Evolutionary conservation across 2,113 vertebrate species (phyloP).

Genomic region (Lasiurus borealis): DNA sequence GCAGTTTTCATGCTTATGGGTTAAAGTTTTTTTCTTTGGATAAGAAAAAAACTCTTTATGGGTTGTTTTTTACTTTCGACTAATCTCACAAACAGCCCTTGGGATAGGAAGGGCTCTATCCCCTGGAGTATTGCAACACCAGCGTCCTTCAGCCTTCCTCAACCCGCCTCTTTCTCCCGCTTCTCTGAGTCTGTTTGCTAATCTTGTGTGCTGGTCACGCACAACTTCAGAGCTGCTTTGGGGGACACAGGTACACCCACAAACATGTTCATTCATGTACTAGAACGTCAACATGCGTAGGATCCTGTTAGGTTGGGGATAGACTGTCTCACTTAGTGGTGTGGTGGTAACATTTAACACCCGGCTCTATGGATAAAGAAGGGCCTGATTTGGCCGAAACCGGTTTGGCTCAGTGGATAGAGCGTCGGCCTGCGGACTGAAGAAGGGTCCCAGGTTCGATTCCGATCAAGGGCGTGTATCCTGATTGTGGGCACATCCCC

Average conservation of each 20-base stretch:
- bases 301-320: rapidly evolving
- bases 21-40: neutral
- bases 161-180: neutral
- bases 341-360: neutral
- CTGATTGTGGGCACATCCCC: too few species aligned
- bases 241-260: neutral
- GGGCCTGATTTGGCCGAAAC: neutral
- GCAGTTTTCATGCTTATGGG: neutral
- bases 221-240: neutral
- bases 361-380: neutral
- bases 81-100: neutral
- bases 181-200: neutral
- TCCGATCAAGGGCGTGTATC: too few species aligned
- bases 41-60: too few species aligned
- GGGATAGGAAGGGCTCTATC: neutral
- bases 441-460: too few species aligned
- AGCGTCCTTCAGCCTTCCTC: neutral
- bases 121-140: neutral
- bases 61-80: constrained; percentile 25
- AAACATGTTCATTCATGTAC: rapidly evolving
- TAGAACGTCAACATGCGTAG: rapidly evolving
- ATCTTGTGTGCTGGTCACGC: neutral
- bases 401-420: too few species aligned
- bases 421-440: too few species aligned
- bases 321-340: neutral